phyloP scores from a whole-genome alignment of 1,140 invertebrate genomes.

The Drosophila asahinai region DNA sequence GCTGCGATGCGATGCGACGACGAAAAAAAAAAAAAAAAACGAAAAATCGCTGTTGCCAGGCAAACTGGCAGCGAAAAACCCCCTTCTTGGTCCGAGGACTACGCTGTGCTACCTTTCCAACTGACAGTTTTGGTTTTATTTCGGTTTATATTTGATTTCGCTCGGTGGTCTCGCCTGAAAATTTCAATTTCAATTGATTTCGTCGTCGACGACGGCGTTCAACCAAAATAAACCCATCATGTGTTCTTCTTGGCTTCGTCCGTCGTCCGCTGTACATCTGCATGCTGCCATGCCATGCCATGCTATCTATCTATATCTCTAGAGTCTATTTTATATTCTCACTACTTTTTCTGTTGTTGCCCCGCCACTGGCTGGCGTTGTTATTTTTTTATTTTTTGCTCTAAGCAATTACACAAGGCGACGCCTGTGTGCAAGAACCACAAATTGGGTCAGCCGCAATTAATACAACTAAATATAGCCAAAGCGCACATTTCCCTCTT shows the following conservation, averaged over 20 bases:
- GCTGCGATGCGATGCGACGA: conserved; percentile 9
- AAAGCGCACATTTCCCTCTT: conserved; percentile 48
- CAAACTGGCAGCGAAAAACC: conserved; percentile 1
- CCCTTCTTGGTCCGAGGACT: conserved; percentile 4
- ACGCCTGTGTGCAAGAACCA: conserved; percentile 47
- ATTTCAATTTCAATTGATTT: conserved; percentile 80
- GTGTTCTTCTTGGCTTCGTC: conserved; percentile 22
- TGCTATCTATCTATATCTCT: conserved; percentile 9
- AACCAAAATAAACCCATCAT: conserved; percentile 59
- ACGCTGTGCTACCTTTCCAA: conserved; percentile 24
- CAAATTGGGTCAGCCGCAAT: conserved; percentile 76
- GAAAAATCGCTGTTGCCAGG: conserved; percentile 27
- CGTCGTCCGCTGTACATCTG: conserved; percentile 15
- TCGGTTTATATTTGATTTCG: conserved; percentile 25
- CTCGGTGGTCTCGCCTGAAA: conserved; percentile 15
- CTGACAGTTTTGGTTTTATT: conserved; percentile 37
- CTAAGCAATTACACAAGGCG: conserved; percentile 58
- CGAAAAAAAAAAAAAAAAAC: conserved; percentile 7
- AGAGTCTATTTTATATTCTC: conserved; percentile 25
- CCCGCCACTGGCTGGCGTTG: background rate
- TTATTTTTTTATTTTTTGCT: conserved; percentile 34
- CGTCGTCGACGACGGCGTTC: conserved; percentile 12
- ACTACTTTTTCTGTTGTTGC: background rate
- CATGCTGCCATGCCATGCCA: conserved; percentile 9
- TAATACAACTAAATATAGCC: conserved; percentile 74